Evolutionary conservation across 2,113 vertebrate genomes (phyloP).

Genomic region (Cyphotilapia sp.): DNA sequence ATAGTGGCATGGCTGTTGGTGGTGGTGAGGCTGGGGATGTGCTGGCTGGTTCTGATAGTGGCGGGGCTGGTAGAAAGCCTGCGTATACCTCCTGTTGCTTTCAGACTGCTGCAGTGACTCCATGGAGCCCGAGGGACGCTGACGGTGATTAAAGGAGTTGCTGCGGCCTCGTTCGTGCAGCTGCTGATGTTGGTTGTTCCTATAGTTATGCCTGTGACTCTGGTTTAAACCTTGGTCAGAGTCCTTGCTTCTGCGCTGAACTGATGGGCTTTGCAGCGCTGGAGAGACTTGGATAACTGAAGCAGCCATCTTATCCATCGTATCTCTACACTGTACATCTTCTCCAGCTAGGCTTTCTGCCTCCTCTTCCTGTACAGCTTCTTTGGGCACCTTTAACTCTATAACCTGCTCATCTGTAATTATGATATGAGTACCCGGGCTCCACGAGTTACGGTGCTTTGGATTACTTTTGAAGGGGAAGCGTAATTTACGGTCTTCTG

Average conservation of each 20-base stretch:
- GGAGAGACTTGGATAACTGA: conserved; percentile 63
- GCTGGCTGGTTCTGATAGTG: conserved; percentile 69
- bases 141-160: conserved; percentile 86
- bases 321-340: conserved; percentile 4
- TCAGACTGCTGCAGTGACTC: conserved; percentile 70
- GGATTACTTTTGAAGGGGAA: conserved; percentile 98
- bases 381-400: conserved; percentile 91
- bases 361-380: conserved; percentile 74
- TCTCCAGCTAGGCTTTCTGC: conserved; percentile 54
- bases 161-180: conserved; percentile 81
- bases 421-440: conserved; percentile 94
- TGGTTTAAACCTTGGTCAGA: conserved; percentile 76
- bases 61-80: conserved; percentile 74
- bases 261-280: conserved; percentile 63
- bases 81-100: conserved; percentile 59
- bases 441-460: conserved; percentile 95
- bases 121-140: conserved; percentile 70
- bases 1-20: conserved; percentile 63
- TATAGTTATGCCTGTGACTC: conserved; percentile 49
- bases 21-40: conserved; percentile 39
- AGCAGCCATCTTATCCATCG: conserved; percentile 41
- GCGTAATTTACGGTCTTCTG: conserved; percentile 93
- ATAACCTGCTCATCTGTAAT: conserved; percentile 93
- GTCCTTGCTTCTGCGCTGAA: conserved; percentile 63
- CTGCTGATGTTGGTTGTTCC: conserved; percentile 59